Percentiles rank a stretch among this genome's conserved stretches.
Evolutionary conservation across 2,888 invertebrate species (phyloP).

Genomic region (Leucophenga maculata): DNA sequence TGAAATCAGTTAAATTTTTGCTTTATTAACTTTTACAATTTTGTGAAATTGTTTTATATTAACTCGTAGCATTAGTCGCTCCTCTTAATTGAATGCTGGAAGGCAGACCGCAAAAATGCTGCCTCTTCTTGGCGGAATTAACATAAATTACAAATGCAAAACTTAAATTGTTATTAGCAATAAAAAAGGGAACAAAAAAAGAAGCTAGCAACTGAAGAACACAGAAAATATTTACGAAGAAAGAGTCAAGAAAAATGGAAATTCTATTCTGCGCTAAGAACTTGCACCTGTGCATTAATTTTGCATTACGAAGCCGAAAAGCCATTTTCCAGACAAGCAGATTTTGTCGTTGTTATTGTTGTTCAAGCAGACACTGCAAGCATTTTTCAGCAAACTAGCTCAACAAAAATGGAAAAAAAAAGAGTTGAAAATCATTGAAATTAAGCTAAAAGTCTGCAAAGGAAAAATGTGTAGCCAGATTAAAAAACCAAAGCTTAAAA

Average conservation of each 20-base stretch:
- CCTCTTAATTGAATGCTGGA: no score
- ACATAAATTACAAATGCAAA: constrained; percentile 52
- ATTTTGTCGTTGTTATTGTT: neutral
- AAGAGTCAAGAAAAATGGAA: no score
- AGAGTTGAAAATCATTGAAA: neutral
- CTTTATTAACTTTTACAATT: no score
- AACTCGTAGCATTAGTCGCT: no score
- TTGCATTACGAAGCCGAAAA: neutral
- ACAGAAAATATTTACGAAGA: no score
- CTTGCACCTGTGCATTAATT: neutral
- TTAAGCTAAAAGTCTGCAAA: constrained; percentile 23
- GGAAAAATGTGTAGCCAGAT: constrained; percentile 27
- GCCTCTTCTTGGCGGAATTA: neutral
- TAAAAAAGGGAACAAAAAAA: constrained; percentile 42
- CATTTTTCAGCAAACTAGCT: neutral
- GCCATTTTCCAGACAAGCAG: neutral
- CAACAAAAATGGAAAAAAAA: neutral
- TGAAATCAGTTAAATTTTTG: no score
- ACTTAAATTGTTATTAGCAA: constrained; percentile 34
- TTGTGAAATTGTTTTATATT: no score
- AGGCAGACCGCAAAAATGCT: neutral
- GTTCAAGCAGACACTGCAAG: neutral
- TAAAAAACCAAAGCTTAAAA: no score
- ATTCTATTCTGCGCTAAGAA: neutral
- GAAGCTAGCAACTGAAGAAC: no score